Base-by-base conservation (phyloP, 2,888 invertebrate species). In the Furcula furcula region DNA sequence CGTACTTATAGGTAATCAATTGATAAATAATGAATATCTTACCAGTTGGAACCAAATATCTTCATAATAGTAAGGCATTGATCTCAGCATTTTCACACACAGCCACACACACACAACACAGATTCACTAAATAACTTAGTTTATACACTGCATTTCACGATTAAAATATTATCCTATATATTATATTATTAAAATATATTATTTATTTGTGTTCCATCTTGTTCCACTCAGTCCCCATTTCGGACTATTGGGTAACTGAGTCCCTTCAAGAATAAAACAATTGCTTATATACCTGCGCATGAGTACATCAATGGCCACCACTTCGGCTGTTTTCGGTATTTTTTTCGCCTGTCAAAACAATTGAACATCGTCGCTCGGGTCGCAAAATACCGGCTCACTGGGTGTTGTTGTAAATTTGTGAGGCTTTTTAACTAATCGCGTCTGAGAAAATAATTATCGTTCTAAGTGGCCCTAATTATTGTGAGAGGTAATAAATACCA, bases 21-120 rank as follows among this genome's bases (percentile, higher is more conserved):
- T n/a, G n/a, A n/a, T n/a, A n/a, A n/a, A n/a, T n/a, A n/a, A n/a
- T n/a, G n/a, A n/a, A n/a, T n/a, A n/a, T n/a, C 71, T 56, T 34
- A 70, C 73, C 60, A 69, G 34, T 29, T 65, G 56, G 49, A 54
- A 64, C 22, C 20, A 35, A 19, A 55, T 55, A 27, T 72, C 64
- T 3, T 58, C 48, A 14, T 46, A 65, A 31, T 60, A 60, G 44
- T 54, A 11, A 4, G 23, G 7, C 23, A 59, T 10, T 47, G 37
- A 38, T 34, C 42, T 46, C 37, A 26, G 26, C 55, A 59, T 58
- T 38, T 31, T 45, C 15, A 40, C 20, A 31, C n/a, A n/a, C n/a
- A n/a, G n/a, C n/a, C n/a, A n/a, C n/a, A n/a, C n/a, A n/a, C n/a
- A n/a, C 36, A 31, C 22, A 33, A 28, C 36, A 43, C 38, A 47